Evolutionary conservation across 2,113 vertebrate genomes (phyloP).

Genomic region (Excalfactoria chinensis): DNA sequence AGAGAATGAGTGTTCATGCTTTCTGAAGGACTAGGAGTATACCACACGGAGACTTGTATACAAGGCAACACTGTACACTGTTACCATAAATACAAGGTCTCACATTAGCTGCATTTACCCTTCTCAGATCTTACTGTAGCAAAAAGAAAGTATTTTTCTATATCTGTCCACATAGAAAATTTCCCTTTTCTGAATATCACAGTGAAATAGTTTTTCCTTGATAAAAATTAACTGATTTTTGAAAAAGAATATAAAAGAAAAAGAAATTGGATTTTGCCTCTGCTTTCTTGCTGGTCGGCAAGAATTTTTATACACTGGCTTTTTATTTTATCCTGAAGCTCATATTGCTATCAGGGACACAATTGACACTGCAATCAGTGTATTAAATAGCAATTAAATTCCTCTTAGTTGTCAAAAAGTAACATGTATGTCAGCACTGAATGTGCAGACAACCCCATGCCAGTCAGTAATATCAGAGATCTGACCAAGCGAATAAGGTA

Average conservation of each 20-base stretch:
- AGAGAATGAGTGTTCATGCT: neutral
- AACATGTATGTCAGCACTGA: neutral
- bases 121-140: neutral
- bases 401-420: slow-evolving; percentile 18
- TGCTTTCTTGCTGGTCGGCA: neutral
- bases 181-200: neutral
- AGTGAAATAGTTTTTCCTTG: neutral
- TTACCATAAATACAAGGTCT: neutral
- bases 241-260: fast-evolving
- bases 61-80: neutral
- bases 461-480: neutral
- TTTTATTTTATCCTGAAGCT: slow-evolving; percentile 42
- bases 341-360: slow-evolving; percentile 35
- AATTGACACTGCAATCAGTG: neutral
- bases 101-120: neutral
- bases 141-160: neutral
- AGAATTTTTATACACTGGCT: slow-evolving; percentile 6
- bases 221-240: neutral
- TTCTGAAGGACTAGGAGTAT: neutral
- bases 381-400: slow-evolving; percentile 53
- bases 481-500: neutral
- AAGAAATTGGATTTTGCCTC: neutral
- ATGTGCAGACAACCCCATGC: neutral
- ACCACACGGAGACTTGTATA: neutral
- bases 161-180: neutral